Base-by-base conservation (phyloP, 2,888 invertebrate species). In the Epinotia nisella region DNA sequence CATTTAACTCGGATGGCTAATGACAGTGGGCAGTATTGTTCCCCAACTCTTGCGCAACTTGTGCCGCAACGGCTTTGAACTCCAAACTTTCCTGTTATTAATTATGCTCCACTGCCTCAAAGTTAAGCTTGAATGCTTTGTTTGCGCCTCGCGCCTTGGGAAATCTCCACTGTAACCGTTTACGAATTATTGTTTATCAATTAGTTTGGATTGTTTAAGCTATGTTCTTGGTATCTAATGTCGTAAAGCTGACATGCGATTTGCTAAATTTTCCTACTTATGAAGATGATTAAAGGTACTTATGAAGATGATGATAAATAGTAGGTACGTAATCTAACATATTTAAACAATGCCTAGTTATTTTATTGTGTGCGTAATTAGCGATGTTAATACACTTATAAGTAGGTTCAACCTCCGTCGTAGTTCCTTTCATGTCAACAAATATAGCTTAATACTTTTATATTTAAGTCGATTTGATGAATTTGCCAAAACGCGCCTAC, bases 11-110 rank as follows among this genome's bases (percentile, higher is more conserved):
- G 79, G 78, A 84, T 81, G 76, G 80, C 80, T 83, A 84, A 87
- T 85, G 83, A 77, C 71, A 75, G 77, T 80, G 78, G 77, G 75
- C 75, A 76, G 79, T 77, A 83, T 85, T 83, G 84, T 85, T 82
- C 81, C 73, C 74, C 74, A 67, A 74, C 75, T 75, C 75, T 75
- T 75, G 61, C 39, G 71, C 70, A 70, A 69, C 62, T 76, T 75
- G 74, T 75, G 80, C 77, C 62, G 75, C 39, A 76, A 77, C 71
- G 71, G 76, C 65, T 78, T 80, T 78, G 81, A 82, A 83, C 83
- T 80, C 81, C 82, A 83, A 88, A 87, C 87, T 88, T 87, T 86
- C 81, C 79, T 83, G 84, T 86, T 86, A 90, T 90, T 89, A 90
- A 91, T 90, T 89, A 88, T 86, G 82, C 81, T 83, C 83, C 86